Base-by-base conservation (phyloP, 2,113 vertebrate genomes). In the Ammodramus savannarum region DNA sequence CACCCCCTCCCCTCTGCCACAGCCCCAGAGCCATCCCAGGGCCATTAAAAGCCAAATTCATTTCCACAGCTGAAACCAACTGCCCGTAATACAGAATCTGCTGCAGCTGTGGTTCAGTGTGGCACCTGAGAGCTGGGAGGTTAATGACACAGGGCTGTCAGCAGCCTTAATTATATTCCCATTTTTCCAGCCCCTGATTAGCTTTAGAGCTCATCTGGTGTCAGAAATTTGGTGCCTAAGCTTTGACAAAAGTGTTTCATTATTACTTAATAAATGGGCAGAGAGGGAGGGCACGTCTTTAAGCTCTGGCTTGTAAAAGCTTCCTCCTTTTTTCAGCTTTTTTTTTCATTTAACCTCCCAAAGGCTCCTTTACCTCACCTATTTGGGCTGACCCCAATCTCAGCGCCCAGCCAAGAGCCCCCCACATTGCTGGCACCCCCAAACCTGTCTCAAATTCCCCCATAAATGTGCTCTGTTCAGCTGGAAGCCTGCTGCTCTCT, bases 61-160 rank as follows among this genome's bases (percentile, higher is more conserved):
- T 95, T 94, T 94, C 87, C 61, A 92, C 16, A 3, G 76, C 94
- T 82, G 62, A 82, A 79, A 39, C 89, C 81, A 79, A 61, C 81
- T 34, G 5, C 79, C 93, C 49, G 0, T 69, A 85, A 39, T 62
- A 52, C 49, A 43, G 93, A 36, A 25, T 72, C 77, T 52, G 12
- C 32, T 62, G 58, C 95, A 87, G 93, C 83, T 93, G 95, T 75
- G 96, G 69, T 94, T 95, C 95, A 87, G 85, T 6, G 73, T 90
- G 93, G 95, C 96, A 97, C 95, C 96, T 86, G 93, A 93, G 87
- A 94, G 81, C 93, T 75, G 86, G 7, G 94, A 97, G 94, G 92
- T 95, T 93, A 86, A 96, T 61, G 92, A 92, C 91, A 85, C 84
- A 21, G 69, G 34, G 44, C 92, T 95, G 93, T 81, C 95, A 83